phyloP scores from a whole-genome alignment of 2,888 invertebrate species.

The Entomobrya multifasciata region DNA sequence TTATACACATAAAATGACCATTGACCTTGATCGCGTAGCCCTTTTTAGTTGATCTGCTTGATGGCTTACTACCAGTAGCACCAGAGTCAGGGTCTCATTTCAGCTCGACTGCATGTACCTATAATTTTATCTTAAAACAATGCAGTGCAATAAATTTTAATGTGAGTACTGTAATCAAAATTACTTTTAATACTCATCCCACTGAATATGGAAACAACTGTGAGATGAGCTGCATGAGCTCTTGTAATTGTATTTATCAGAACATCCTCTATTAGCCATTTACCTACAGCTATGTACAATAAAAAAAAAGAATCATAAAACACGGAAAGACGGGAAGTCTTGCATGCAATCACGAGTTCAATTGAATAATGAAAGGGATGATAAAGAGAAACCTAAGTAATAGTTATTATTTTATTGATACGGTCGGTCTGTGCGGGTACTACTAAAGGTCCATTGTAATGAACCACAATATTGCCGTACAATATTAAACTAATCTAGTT shows the following conservation, averaged over 20 bases:
- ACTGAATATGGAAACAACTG: too few relatives aligned
- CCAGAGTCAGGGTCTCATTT: too few relatives aligned
- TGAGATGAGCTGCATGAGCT: too few relatives aligned
- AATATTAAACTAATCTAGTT: too few relatives aligned
- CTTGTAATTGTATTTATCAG: too few relatives aligned
- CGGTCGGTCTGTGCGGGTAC: too few relatives aligned
- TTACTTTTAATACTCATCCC: background rate
- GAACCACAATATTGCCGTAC: too few relatives aligned
- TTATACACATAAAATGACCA: conserved; percentile 62
- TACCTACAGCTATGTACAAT: background rate
- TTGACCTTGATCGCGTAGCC: conserved; percentile 53
- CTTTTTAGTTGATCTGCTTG: background rate
- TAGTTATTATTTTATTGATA: conserved; percentile 28
- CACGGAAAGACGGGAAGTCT: conserved; percentile 9
- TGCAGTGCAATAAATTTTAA: too few relatives aligned
- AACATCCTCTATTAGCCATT: too few relatives aligned
- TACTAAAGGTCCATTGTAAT: conserved; percentile 26
- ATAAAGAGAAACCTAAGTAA: background rate
- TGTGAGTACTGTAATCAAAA: too few relatives aligned
- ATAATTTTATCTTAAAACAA: too few relatives aligned
- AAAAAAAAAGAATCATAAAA: background rate
- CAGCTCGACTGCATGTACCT: too few relatives aligned
- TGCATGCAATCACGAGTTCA: background rate
- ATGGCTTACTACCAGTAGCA: background rate
- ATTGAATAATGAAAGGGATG: background rate